Evolutionary conservation across 2,797 vertebrate species (phyloP), one percentile per base, ranked within the genome.

Genomic region (Hypotaenidia philippensis): DNA sequence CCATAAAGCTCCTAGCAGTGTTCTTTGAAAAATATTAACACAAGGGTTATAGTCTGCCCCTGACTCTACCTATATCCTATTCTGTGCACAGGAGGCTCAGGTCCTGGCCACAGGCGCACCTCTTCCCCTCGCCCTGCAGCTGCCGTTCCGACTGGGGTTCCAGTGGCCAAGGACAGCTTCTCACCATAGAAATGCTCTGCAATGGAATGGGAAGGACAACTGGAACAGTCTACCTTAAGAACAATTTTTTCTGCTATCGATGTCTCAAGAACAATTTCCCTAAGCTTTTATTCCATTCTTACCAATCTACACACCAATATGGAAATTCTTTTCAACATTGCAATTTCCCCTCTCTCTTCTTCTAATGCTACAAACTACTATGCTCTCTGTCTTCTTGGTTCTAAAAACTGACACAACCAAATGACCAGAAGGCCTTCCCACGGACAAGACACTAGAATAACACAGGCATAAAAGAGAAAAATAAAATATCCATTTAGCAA

Each of bases 101-200:
- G 10, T 57, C 19, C 61, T 45, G 40, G 50, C 34, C 50, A 76
- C 11, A 65, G 34, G 80, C 57, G 11, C 13, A 44, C 3, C 2
- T 50, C 27, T 36, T 34, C 52, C 13, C 14, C 23, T 17, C 6
- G 13, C 18, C 19, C 13, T 3, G 1, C n/a, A 59, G 41, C 16
- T 66, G 36, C 34, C 14, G 20, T 47, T 80, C 27, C 59, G 47
- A 27, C 26, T 21, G 34, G 13, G 7, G 52, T 76, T 53, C n/a
- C 53, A 29, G 4, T 1, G 4, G 25, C 23, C 1, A 0, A 69
- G 22, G 26, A 25, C 53, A 81, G 15, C 11, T 79, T 66, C 66
- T 41, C 0, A 0, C 0, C 0, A 40, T 1, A 89, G 17, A 63
- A 57, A 23, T 1, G 0, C 41, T n/a, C 19, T 44, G 16, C 16